These are phyloP conservation scores for Gymnogyps californianus DNA, from an alignment of 2,113 vertebrate species.

Conservation along the genomic window DNA sequence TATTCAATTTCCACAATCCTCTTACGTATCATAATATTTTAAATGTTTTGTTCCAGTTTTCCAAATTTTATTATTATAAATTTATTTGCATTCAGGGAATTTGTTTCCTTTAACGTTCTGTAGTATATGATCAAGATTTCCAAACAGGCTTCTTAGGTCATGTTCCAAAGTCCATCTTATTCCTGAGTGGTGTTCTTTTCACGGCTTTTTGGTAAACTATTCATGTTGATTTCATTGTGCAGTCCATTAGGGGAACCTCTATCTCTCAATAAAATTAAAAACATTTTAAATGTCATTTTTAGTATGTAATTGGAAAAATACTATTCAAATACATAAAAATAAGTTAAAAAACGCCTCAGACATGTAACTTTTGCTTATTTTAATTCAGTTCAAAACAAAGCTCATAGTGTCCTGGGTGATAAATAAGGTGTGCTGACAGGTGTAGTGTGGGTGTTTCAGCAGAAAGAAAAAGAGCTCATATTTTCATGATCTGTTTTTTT, in stretches of 20 bases:
- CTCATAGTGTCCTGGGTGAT: background rate
- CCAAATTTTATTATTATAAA: background rate
- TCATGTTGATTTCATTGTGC: background rate
- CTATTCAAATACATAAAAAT: background rate
- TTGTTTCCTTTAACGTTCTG: background rate
- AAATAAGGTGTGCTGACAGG: background rate
- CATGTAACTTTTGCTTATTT: background rate
- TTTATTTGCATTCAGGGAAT: background rate
- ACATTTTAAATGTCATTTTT: background rate
- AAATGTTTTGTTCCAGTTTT: background rate
- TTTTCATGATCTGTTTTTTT: background rate
- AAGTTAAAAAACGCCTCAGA: background rate
- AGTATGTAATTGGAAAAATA: background rate
- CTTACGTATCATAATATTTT: background rate
- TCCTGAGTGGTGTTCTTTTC: background rate
- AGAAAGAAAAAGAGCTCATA: background rate
- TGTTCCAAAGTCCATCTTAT: background rate
- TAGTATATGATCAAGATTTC: background rate
- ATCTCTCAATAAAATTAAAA: background rate
- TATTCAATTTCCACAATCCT: background rate
- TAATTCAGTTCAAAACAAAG: background rate
- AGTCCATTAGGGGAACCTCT: background rate
- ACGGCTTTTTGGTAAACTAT: background rate
- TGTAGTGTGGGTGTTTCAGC: background rate
- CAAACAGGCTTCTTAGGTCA: background rate